Evolutionary conservation across 2,113 vertebrate species (phyloP), one percentile per base, ranked within the genome.

Genomic region (Cyanoramphus novaezelandiae): DNA sequence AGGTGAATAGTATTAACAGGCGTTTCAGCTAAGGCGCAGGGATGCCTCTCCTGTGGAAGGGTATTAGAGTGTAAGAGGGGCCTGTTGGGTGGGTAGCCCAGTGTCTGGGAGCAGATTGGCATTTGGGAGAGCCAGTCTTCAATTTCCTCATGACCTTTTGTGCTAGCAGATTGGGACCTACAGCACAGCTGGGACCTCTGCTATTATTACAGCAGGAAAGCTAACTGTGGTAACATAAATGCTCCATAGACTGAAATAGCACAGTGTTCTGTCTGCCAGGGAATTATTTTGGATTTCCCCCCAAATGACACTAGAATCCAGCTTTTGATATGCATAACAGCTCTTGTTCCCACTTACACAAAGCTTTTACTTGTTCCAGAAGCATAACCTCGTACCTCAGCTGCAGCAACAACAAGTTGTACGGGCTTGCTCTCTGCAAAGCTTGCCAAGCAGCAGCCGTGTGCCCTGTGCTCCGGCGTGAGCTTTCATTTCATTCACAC

Each of bases 361-460:
- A 63, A 11, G 46, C 33, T 72, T 37, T 49, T 23, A 6, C 60
- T 63, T 3, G 3, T 67, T 67, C 49, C 74, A 72, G 76, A 20
- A 37, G 41, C 1, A 37, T 76, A 84, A 12, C 67, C 65, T 63
- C 47, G 65, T 31, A 5, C 24, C 33, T 10, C 27, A 57, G 55
- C 76, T 29, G 33, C 0, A 11, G 77, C 47, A 53, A 2, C 13
- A 1, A n/a, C 55, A 10, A 0, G 0, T 2, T 17, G n/a, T 2
- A 20, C 6, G 69, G 25, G 24, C 43, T 71, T 5, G 13, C 46
- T 74, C 41, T 53, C 62, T 19, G 63, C 52, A 52, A 29, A n/a
- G 41, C 87, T 52, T 24, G 6, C 20, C 17, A 1, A 11, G 46
- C 60, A 24, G 52, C 3, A 0, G n/a, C 67, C 27, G 0, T 1